These are phyloP conservation scores for Ovis canadensis DNA, from an alignment of 2,113 vertebrate species.

Conservation along the genomic window DNA sequence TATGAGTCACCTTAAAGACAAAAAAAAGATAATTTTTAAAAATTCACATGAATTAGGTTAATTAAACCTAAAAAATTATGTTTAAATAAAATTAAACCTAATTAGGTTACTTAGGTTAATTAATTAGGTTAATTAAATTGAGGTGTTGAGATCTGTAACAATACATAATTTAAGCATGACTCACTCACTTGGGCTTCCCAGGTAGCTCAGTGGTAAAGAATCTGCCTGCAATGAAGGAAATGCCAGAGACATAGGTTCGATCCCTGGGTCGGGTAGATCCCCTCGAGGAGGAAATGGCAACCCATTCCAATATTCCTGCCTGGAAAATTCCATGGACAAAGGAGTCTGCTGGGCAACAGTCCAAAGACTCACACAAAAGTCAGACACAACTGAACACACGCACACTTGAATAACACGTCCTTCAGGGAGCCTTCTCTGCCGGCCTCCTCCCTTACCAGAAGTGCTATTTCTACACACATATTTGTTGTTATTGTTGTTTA, in stretches of 20 bases:
- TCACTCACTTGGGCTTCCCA: background rate
- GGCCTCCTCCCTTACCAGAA: background rate
- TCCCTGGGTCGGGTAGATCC: background rate
- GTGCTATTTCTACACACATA: background rate
- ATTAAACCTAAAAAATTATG: background rate
- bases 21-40: background rate
- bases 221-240: background rate
- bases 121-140: background rate
- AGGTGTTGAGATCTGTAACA: background rate
- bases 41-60: background rate
- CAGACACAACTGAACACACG: background rate
- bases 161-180: background rate
- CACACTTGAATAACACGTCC: background rate
- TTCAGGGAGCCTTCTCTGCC: background rate
- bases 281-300: background rate
- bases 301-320: background rate
- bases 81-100: background rate
- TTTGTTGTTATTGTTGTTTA: background rate
- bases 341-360: background rate
- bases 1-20: conserved; percentile 89
- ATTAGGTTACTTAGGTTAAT: background rate
- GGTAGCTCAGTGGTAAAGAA: background rate
- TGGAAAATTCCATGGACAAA: background rate
- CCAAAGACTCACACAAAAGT: background rate
- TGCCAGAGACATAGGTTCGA: background rate